Base-by-base conservation (phyloP, 1,140 invertebrate species). In the Thaumetopoea pityocampa region DNA sequence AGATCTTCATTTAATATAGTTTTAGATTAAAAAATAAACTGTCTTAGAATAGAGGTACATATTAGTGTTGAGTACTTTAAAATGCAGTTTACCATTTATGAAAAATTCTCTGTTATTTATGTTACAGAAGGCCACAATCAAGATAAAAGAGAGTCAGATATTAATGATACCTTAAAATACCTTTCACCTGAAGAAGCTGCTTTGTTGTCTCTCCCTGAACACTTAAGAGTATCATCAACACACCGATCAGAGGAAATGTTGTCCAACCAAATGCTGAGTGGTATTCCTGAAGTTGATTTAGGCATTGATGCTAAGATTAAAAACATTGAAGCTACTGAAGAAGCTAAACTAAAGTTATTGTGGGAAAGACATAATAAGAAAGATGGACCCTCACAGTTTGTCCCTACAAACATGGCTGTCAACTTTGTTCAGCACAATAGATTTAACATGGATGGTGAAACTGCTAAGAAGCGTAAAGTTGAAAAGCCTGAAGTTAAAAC, bases 281-380 rank as follows among this genome's bases (percentile, higher is more conserved):
- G 98, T 36, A 99, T 99, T 51, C 98, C 98, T n/a, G 98, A 99
- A 89, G 95, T 99, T 1, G 98, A 99, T 87, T 88, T 99, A 23
- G 98, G 98, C 19, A 98, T 99, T 57, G 96, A 99, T 66, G 96
- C 96, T 0, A 98, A 98, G 88, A 99, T 99, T 46, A 91, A 91
- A 64, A 99, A 99, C 74, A 99, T 99, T 61, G 97, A 99, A 89
- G 95, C 96, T 3, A 99, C 97, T 3, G 98, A 99, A 85, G 96
- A 98, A 69, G 96, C 97, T 0, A 99, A 99, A 83, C 91, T 97
- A 61, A 95, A 92, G 85, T 83, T 99, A 28, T 65, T 98, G 6
- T 92, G 92, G 85, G 96, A 98, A 54, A 90, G 92, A 40, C 91
- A 94, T 60, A 95, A 92, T 62, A 97, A 97, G 78, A 96, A 96